Evolutionary conservation across 2,888 invertebrate genomes (phyloP), one percentile per base, ranked within the genome.

Genomic region (Sphecodes monilicornis): DNA sequence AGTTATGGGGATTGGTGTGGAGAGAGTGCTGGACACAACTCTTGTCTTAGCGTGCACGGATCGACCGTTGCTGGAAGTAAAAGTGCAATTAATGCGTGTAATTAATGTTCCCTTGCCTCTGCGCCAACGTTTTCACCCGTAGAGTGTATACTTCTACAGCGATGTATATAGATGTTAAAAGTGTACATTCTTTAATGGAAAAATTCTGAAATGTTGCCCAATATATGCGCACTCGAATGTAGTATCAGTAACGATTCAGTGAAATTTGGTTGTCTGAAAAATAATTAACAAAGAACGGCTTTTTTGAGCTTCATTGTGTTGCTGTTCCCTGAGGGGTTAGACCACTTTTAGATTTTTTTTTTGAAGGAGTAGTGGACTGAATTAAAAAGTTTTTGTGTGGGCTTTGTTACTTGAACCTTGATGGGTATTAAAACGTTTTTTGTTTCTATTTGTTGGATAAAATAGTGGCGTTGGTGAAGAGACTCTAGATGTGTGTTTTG

Each of bases 51-150:
- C 54, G 68, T 71, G 75, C 78, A 78, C 68, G 69, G 36, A 29
- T 72, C 81, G 36, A 54, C 70, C 68, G 68, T 32, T 8, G 64
- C 76, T 72, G 80, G 81, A 88, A 86, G 71, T 86, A 79, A 85
- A 79, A 75, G 80, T 50, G 72, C 78, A 77, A 78, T 84, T 77
- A 77, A 75, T 46, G 75, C 41, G 74, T 60, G 78, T 77, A 82
- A 86, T 85, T 85, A 85, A 75, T 73, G 72, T 69, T 16, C 77
- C 18, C 74, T 41, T 32, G 29, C 41, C 13, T 32, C 3, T 5
- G 26, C 29, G 22, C 18, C 29, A 26, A 32, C n/a, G 64, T 66
- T 79, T 78, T n/a, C 29, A 8, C 4, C n/a, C 60, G 69, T 36
- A 32, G 43, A 18, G 43, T 16, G 50, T 43, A 50, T 39, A 75